Percentiles rank a stretch among this genome's conserved stretches.
phyloP scores from a whole-genome alignment of 2,113 vertebrate genomes.

The Chionis minor region DNA sequence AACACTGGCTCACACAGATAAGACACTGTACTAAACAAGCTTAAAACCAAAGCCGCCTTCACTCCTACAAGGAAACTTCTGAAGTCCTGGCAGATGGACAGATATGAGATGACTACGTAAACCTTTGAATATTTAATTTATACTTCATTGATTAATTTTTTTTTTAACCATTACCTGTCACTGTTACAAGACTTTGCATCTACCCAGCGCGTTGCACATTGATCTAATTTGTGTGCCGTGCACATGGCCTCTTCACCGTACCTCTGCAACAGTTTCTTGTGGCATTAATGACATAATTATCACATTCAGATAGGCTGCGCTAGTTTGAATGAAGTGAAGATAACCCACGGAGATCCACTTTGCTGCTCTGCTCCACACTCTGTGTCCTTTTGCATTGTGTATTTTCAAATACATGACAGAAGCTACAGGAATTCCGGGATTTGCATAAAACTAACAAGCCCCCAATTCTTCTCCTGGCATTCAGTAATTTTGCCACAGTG shows the following conservation, averaged over 20 bases:
- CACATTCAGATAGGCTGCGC: not conserved
- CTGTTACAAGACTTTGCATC: not conserved
- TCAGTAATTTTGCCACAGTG: slow-evolving; percentile 26
- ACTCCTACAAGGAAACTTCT: not conserved
- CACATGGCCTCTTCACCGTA: not conserved
- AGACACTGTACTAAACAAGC: not conserved
- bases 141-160: not conserved
- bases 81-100: not conserved
- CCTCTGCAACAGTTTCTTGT: not conserved
- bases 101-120: not conserved
- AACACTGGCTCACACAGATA: not conserved
- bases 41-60: not conserved
- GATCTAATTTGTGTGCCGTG: not conserved
- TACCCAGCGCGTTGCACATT: not conserved
- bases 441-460: slow-evolving; percentile 56
- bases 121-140: not conserved
- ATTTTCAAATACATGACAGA: slow-evolving; percentile 51
- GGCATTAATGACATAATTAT: slow-evolving; percentile 43
- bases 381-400: slow-evolving; percentile 3
- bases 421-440: slow-evolving; percentile 51
- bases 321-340: not conserved
- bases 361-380: slow-evolving; percentile 23
- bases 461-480: slow-evolving; percentile 36
- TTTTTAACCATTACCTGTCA: not conserved
- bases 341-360: slow-evolving; percentile 44